A percentile compares a stretch with the other conserved stretches of the same genome.
These are phyloP conservation scores for Pyralis farinalis DNA, from an alignment of 2,888 invertebrate species.

Conservation along the genomic window DNA sequence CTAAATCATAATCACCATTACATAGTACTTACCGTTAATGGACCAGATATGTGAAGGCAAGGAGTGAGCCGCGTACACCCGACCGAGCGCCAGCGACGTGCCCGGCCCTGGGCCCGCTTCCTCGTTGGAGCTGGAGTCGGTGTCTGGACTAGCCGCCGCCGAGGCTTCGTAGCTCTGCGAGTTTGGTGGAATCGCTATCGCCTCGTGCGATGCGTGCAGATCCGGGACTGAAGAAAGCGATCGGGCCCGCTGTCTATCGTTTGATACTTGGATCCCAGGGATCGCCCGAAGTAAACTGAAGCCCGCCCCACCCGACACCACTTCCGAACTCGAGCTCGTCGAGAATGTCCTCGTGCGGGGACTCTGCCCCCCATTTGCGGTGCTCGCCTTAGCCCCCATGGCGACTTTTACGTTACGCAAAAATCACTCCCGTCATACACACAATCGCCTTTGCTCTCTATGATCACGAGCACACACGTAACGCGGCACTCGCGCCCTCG, in stretches of 20 bases:
- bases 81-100: constrained; percentile 83
- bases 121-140: constrained; percentile 85
- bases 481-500: constrained; percentile 63
- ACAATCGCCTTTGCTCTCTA: constrained; percentile 26
- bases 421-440: constrained; percentile 62
- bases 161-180: constrained; percentile 83
- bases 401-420: constrained; percentile 72
- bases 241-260: constrained; percentile 90
- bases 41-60: constrained; percentile 96
- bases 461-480: constrained; percentile 69
- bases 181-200: constrained; percentile 83
- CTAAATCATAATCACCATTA: too few species aligned
- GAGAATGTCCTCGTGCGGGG: constrained; percentile 89
- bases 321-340: constrained; percentile 85
- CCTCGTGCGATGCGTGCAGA: constrained; percentile 82
- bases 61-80: constrained; percentile 93
- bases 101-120: constrained; percentile 75
- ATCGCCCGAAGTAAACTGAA: constrained; percentile 86
- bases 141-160: constrained; percentile 84
- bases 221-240: constrained; percentile 92
- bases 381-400: constrained; percentile 94
- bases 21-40: constrained; percentile 89
- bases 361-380: constrained; percentile 88
- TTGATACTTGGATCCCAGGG: constrained; percentile 87
- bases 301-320: constrained; percentile 81